Base-by-base conservation (phyloP, 2,113 vertebrate genomes). In the Syngnathoides biaculeatus region DNA sequence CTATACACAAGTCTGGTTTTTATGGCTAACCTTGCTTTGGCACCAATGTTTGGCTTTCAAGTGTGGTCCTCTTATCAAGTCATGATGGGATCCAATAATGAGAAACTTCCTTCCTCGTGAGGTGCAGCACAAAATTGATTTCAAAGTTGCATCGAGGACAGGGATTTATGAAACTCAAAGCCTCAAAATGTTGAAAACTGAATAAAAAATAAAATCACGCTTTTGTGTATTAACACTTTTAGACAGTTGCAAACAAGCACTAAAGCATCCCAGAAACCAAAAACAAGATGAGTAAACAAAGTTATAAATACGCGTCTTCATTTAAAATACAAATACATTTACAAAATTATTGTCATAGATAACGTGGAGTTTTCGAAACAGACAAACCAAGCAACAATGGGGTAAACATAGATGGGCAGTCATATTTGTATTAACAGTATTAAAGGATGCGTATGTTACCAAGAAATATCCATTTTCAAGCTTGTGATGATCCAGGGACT, bases 221-320 rank as follows among this genome's bases (percentile, higher is more conserved):
- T 52, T 65, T 24, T 22, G n/a, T 12, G n/a, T 24, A 14, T 17
- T 17, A 12, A 47, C 71, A 63, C 43, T 72, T 76, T 45, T 53
- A 67, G 35, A 61, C 27, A 27, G 15, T 40, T 57, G 48, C 40
- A 17, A 55, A 27, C 27, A n/a, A 14, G 67, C 66, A 62, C 71
- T 66, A 68, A 80, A 76, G 69, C 71, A 60, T 74, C 72, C 12
- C 14, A 77, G 64, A 57, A 69, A 77, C 70, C 24, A 10, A 65
- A 75, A 47, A 63, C n/a, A 66, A 65, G 15, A 79, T 64, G 52
- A 78, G 74, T 47, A 65, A 78, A 83, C 69, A 84, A 86, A 79
- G 67, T 79, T 75, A 86, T 88, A 87, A 88, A 90, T 88, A 87
- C 55, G 72, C 80, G 69, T 81, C 65, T 86, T 82, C 78, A 69